Evolutionary conservation across 2,888 invertebrate species (phyloP).

Genomic region (Epinotia demarniana): DNA sequence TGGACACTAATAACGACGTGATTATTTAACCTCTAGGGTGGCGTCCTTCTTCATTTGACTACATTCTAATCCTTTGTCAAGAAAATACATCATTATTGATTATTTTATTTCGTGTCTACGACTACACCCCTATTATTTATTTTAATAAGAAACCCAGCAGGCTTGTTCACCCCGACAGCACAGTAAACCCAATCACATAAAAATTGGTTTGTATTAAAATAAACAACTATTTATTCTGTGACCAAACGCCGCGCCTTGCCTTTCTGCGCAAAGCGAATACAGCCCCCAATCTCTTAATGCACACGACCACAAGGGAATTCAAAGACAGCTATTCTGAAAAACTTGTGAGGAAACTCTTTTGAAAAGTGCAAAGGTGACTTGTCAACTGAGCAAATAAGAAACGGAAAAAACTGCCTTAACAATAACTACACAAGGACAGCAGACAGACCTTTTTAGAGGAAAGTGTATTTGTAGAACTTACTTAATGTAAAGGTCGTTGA

Average conservation of each 20-base stretch:
- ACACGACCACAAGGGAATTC: conserved; percentile 28
- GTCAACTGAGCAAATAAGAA: background rate
- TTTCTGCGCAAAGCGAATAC: conserved; percentile 9
- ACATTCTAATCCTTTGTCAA: no score
- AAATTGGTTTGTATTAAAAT: no score
- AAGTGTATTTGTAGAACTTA: background rate
- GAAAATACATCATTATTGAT: no score
- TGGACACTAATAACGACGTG: no score
- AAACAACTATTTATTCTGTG: background rate
- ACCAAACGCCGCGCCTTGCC: background rate
- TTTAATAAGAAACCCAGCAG: no score
- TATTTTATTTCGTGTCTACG: no score
- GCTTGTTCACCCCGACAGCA: no score
- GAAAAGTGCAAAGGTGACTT: conserved; percentile 3
- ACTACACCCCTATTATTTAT: no score
- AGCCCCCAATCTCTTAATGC: conserved; percentile 38
- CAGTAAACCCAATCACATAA: no score
- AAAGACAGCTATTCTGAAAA: conserved; percentile 23
- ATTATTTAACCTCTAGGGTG: no score
- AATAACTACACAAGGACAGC: no score
- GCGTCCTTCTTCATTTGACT: no score
- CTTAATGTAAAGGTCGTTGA: background rate
- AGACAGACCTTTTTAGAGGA: background rate
- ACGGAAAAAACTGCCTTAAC: background rate
- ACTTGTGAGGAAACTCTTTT: conserved; percentile 24